Conservation (phyloP, 2,113 vertebrate species). For the Dicentrarchus labrax region DNA sequence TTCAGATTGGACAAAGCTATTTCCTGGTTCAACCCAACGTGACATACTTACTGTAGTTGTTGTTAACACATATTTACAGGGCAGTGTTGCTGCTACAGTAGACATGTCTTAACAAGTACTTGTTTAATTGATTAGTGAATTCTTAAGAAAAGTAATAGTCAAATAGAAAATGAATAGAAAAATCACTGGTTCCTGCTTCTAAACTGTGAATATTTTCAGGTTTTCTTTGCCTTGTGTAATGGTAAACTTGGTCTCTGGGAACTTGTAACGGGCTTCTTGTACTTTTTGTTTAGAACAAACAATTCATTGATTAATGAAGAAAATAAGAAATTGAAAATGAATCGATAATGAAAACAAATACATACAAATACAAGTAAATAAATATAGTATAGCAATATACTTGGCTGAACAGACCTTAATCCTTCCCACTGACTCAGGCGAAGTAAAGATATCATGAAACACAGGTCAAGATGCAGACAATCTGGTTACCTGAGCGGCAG, state of each 20-base stretch:
- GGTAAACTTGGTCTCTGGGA: neutral
- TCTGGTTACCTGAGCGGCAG: constrained; percentile 80
- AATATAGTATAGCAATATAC: too few relatives aligned
- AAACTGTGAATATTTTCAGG: neutral
- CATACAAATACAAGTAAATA: too few relatives aligned
- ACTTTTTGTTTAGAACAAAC: neutral
- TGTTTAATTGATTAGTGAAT: too few relatives aligned
- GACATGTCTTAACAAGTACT: too few relatives aligned
- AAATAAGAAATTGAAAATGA: neutral
- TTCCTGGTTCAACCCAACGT: neutral
- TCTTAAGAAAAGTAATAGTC: too few relatives aligned
- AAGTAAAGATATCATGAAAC: neutral
- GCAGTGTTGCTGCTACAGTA: neutral
- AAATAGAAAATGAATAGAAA: too few relatives aligned
- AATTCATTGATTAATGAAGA: neutral
- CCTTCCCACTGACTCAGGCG: neutral
- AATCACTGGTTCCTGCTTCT: neutral
- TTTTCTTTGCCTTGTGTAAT: neutral
- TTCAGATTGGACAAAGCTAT: neutral
- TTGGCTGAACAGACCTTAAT: too few relatives aligned
- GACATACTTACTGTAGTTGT: neutral
- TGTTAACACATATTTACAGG: neutral
- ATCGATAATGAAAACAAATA: neutral
- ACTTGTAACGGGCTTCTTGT: neutral
- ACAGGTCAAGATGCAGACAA: neutral